Evolutionary conservation across 1,140 invertebrate species (phyloP), one percentile per base, ranked within the genome.

Genomic region (Vanessa tameamea): DNA sequence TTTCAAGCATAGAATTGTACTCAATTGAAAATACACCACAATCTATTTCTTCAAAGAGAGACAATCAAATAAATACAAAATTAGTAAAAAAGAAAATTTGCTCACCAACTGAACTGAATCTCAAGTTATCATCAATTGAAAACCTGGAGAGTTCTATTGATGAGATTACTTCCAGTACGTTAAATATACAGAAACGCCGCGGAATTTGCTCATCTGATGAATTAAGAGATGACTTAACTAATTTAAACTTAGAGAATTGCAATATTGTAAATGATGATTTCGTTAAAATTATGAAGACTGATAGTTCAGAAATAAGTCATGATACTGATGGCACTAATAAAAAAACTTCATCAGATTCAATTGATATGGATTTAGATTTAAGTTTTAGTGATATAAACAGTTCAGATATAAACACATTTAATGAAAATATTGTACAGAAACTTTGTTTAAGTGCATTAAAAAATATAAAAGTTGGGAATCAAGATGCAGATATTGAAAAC

Each of bases 131-230:
- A 16, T 86, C 87, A 15, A 83, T 90, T 69, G 85, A 92, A 67
- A 89, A 83, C 75, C 70, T 92, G 72, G 90, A 92, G 81, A 93
- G 89, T 70, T 90, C 88, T 7, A 91, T 92, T 74, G 89, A 93
- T 69, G 89, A 92, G 85, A 88, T 91, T 16, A 91, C 91, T 20
- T 85, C 86, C 8, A 87, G 80, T 67, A 86, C 86, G 37, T 75
- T 93, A 14, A 92, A 92, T 77, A 80, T 93, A 59, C 93, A 94
- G 78, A 95, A 94, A 80, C 91, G 94, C 4, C 82, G 94, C 61
- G 94, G 93, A 6, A 94, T 95, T 73, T 94, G 94, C 85, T 93
- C 94, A 6, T 93, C 93, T 6, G 86, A 92, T 65, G 92, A 92
- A 73, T 75, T 94, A 26, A 85, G 91, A 75, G 86, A 93, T 59